Conservation (phyloP, 2,888 invertebrate species). For the Stenoptilia bipunctidactyla region DNA sequence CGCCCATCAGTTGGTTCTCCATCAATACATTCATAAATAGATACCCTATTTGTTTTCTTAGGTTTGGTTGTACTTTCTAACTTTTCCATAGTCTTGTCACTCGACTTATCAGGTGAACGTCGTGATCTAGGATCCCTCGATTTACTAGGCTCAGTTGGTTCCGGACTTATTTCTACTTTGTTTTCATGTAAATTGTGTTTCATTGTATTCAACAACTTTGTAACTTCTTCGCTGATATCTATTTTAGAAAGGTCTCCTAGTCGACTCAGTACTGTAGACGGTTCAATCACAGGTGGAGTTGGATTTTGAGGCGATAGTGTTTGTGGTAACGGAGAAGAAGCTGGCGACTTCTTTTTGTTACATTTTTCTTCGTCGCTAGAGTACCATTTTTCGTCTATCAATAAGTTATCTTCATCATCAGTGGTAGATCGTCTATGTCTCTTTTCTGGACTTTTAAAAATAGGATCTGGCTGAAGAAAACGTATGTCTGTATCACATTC, state of each 20-base stretch:
- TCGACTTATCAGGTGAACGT: constrained; percentile 43
- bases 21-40: constrained; percentile 73
- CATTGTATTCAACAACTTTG: constrained; percentile 76
- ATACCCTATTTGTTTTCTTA: constrained; percentile 52
- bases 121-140: constrained; percentile 52
- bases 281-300: constrained; percentile 67
- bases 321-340: constrained; percentile 37
- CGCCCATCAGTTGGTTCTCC: constrained; percentile 63
- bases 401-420: constrained; percentile 70
- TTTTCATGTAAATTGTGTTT: constrained; percentile 57
- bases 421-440: constrained; percentile 61
- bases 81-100: constrained; percentile 17
- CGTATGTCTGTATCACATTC: constrained; percentile 60
- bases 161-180: constrained; percentile 28
- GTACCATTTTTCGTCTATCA: constrained; percentile 79
- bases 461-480: constrained; percentile 56
- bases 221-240: constrained; percentile 80
- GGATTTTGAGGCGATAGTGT: constrained; percentile 33
- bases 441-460: constrained; percentile 57
- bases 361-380: constrained; percentile 83
- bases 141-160: constrained; percentile 32
- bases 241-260: constrained; percentile 80
- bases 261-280: constrained; percentile 69
- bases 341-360: constrained; percentile 45
- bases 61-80: constrained; percentile 24